Evolutionary conservation across 2,113 vertebrate species (phyloP).

Genomic region (Sclerurus mexicanus): DNA sequence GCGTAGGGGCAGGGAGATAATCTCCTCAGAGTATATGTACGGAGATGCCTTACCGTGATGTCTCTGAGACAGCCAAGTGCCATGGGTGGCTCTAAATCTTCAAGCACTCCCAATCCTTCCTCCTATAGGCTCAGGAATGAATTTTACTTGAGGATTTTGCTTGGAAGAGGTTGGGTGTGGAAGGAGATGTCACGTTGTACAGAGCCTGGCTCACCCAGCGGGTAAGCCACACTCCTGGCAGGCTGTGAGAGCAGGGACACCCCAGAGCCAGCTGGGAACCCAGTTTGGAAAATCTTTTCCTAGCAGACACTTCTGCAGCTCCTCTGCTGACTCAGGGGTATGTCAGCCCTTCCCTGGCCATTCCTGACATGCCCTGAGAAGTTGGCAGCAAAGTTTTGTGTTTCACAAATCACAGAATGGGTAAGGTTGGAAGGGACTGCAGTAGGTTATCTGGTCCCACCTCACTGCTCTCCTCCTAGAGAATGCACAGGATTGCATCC

Average conservation of each 20-base stretch:
- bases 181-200: rapidly evolving
- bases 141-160: background rate
- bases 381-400: background rate
- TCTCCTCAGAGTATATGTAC: background rate
- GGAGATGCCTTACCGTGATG: rapidly evolving
- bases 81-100: background rate
- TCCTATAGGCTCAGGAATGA: background rate
- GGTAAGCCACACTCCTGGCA: background rate
- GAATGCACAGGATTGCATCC: background rate
- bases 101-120: background rate
- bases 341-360: background rate
- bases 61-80: background rate
- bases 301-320: background rate
- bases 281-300: background rate
- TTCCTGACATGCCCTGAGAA: background rate
- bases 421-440: background rate
- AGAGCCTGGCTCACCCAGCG: background rate
- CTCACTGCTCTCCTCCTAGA: background rate
- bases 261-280: background rate
- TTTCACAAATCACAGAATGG: background rate
- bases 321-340: background rate
- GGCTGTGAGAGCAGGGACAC: background rate
- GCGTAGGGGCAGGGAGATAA: background rate
- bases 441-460: background rate
- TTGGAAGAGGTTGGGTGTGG: background rate